Percentiles rank a stretch among this genome's conserved stretches.
Evolutionary conservation across 2,797 vertebrate genomes (phyloP).

Genomic region (Anisognathus igniventris): DNA sequence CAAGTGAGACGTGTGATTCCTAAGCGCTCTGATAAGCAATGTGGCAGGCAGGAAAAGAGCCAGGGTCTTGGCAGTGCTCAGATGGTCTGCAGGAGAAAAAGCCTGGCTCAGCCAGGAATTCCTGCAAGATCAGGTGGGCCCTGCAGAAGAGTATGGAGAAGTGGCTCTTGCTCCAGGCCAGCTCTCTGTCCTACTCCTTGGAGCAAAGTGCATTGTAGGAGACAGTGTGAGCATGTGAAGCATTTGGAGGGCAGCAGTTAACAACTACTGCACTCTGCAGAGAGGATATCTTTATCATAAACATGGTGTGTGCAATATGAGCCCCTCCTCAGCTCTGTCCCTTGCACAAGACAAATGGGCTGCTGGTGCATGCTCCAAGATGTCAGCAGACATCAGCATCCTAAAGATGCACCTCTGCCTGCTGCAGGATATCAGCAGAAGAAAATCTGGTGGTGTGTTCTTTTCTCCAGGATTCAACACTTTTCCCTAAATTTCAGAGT

Average conservation of each 20-base stretch:
- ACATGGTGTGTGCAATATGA: background rate
- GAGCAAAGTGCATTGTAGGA: background rate
- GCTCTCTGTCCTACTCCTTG: background rate
- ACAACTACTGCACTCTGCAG: background rate
- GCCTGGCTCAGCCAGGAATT: background rate
- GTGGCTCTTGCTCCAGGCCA: background rate
- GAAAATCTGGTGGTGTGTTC: fast-evolving
- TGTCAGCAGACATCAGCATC: background rate
- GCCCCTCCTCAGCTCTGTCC: background rate
- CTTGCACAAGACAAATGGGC: background rate
- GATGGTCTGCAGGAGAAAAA: background rate
- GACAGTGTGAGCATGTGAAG: background rate
- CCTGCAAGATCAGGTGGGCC: background rate
- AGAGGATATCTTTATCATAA: background rate
- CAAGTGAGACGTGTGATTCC: background rate
- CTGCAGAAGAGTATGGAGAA: background rate
- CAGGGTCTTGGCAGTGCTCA: background rate
- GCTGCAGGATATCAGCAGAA: background rate
- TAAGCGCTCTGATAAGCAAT: background rate
- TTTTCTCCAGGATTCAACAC: background rate
- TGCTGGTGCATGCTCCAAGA: background rate
- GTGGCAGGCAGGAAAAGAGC: background rate
- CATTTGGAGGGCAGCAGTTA: background rate
- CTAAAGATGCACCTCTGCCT: background rate
- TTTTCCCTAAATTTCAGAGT: background rate